Conservation (phyloP, 1,140 invertebrate genomes). For the Drosophila simulans region DNA sequence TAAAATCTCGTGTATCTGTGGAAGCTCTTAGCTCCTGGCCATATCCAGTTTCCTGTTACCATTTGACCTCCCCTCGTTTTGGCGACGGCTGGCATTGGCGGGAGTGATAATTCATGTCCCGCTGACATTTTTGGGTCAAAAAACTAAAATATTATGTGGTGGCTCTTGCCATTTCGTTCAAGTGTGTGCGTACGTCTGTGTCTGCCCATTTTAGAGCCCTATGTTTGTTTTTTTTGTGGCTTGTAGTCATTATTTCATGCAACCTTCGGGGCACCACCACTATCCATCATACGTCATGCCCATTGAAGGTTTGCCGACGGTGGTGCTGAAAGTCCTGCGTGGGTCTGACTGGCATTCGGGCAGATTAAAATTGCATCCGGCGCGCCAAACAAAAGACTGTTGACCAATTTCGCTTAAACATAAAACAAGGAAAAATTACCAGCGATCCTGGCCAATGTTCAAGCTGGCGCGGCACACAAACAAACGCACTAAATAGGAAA, state of each 20-base stretch:
- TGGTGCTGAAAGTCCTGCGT: constrained; percentile 17
- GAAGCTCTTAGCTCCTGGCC: not conserved
- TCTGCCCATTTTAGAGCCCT: constrained; percentile 43
- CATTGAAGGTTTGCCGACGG: constrained; percentile 9
- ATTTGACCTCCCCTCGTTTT: constrained; percentile 28
- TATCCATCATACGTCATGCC: constrained; percentile 23
- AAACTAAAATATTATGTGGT: constrained; percentile 81
- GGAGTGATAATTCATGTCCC: constrained; percentile 80
- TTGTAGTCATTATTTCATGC: constrained; percentile 76
- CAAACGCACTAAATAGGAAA: constrained; percentile 46
- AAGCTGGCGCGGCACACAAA: constrained; percentile 10
- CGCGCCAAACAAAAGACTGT: constrained; percentile 72
- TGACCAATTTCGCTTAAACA: constrained; percentile 65
- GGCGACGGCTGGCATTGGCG: constrained; percentile 58
- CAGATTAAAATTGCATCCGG: constrained; percentile 82
- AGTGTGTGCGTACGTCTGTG: constrained; percentile 33
- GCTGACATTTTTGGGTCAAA: constrained; percentile 84
- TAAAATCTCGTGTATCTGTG: not conserved
- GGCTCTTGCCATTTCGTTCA: constrained; percentile 38
- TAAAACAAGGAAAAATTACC: constrained; percentile 64
- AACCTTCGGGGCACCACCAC: constrained; percentile 19
- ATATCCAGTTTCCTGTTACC: not conserved
- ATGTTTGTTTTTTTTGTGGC: constrained; percentile 43
- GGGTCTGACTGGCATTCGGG: constrained; percentile 57
- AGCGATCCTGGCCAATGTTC: constrained; percentile 38